These are phyloP conservation scores for Tridacna gigas DNA, from an alignment of 2,888 invertebrate genomes.

Conservation along the genomic window DNA sequence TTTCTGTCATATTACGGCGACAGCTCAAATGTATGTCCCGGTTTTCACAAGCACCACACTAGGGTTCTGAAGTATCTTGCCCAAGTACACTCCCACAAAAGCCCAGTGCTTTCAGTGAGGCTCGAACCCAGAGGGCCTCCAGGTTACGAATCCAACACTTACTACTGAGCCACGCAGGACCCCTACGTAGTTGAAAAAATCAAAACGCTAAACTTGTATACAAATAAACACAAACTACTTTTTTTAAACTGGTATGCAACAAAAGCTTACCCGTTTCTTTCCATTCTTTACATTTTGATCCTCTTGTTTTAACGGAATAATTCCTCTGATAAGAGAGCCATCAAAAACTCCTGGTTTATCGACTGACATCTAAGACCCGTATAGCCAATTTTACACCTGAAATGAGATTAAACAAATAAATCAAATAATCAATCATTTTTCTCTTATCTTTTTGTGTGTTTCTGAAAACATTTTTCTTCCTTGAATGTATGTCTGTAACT, in stretches of 20 bases:
- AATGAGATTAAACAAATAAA: conserved; percentile 24
- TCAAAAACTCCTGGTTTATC: conserved; percentile 73
- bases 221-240: no score
- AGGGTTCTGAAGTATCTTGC: no score
- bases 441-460: not conserved
- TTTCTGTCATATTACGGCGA: no score
- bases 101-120: no score
- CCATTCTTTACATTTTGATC: not conserved
- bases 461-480: not conserved
- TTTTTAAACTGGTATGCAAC: not conserved
- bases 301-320: conserved; percentile 45
- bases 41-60: no score
- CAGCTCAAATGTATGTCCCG: no score
- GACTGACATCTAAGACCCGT: conserved; percentile 76
- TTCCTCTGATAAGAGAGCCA: conserved; percentile 66
- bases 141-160: no score
- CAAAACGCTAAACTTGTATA: no score
- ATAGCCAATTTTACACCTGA: conserved; percentile 77
- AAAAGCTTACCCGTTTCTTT: conserved; percentile 38
- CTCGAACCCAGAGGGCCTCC: no score
- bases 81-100: no score
- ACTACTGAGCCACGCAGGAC: no score
- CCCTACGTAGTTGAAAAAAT: no score
- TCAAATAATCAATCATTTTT: not conserved
- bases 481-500: not conserved